Conservation (phyloP, 35 echinoderm and acorn worm species). For the Acanthaster planci region DNA sequence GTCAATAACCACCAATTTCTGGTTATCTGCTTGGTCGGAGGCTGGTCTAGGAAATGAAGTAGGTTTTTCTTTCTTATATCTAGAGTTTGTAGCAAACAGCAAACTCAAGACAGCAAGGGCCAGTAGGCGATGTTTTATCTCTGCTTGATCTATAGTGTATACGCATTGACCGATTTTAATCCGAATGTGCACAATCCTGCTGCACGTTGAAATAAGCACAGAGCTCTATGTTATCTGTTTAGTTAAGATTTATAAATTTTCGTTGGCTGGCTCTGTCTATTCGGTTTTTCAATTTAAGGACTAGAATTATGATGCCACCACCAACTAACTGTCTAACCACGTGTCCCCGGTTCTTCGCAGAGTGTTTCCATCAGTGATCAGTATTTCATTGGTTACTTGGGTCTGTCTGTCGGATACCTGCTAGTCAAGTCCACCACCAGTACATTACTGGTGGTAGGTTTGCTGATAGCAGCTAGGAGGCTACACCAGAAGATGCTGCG, state of each 20-base stretch:
- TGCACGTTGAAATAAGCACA: background rate
- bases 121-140: background rate
- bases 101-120: background rate
- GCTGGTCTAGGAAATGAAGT: slow-evolving; percentile 39
- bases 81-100: background rate
- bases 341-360: too few species aligned
- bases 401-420: slow-evolving; percentile 1
- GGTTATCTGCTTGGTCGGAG: slow-evolving; percentile 64
- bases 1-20: slow-evolving; percentile 54
- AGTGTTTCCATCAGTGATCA: too few species aligned
- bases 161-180: background rate
- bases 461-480: slow-evolving; percentile 58
- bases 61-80: too few species aligned
- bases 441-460: slow-evolving; percentile 13
- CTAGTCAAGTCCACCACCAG: background rate
- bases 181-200: background rate
- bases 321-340: too few species aligned
- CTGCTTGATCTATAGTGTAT: background rate
- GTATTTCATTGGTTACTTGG: slow-evolving; percentile 27
- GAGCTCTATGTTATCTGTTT: background rate
- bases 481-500: slow-evolving; percentile 56
- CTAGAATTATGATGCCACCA: too few species aligned
- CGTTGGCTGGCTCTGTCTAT: too few species aligned
- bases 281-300: too few species aligned
- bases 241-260: background rate